These are phyloP conservation scores for Epinotia nisella DNA, from an alignment of 2,888 invertebrate species.

Conservation along the genomic window DNA sequence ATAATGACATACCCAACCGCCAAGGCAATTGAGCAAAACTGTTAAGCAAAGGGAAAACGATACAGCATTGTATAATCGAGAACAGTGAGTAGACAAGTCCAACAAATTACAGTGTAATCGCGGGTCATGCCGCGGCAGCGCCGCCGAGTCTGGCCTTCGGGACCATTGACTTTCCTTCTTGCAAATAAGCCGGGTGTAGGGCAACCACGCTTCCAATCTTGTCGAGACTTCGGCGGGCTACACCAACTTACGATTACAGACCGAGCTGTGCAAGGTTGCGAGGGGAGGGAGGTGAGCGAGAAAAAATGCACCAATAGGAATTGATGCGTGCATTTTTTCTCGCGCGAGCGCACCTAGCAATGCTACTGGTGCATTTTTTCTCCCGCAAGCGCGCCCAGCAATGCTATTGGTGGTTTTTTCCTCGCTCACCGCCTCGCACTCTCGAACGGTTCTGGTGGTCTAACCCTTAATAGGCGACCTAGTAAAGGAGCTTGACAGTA, in stretches of 20 bases:
- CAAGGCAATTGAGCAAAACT: neutral
- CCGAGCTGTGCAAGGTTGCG: too few species aligned
- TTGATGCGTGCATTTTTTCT: too few species aligned
- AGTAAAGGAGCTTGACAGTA: neutral
- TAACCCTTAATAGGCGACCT: neutral
- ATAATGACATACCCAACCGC: neutral
- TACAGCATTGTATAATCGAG: conserved; percentile 56
- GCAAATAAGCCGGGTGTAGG: conserved; percentile 54
- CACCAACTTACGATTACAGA: too few species aligned
- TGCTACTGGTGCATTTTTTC: too few species aligned
- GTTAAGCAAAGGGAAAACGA: conserved; percentile 24
- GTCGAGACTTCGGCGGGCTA: neutral
- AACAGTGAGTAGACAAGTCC: conserved; percentile 65
- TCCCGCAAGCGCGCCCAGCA: too few species aligned
- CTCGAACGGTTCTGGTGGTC: too few species aligned
- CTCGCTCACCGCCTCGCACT: too few species aligned
- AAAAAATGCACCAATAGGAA: too few species aligned
- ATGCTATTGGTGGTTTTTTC: too few species aligned
- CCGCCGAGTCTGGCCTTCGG: conserved; percentile 70
- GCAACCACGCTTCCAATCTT: conserved; percentile 24
- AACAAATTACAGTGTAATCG: conserved; percentile 71
- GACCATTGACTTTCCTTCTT: conserved; percentile 68
- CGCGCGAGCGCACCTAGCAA: too few species aligned
- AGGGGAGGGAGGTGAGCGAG: too few species aligned
- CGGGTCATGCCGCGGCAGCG: conserved; percentile 63